These are phyloP conservation scores for Hyperoplus immaculatus DNA, from an alignment of 2,797 vertebrate genomes.

Conservation along the genomic window DNA sequence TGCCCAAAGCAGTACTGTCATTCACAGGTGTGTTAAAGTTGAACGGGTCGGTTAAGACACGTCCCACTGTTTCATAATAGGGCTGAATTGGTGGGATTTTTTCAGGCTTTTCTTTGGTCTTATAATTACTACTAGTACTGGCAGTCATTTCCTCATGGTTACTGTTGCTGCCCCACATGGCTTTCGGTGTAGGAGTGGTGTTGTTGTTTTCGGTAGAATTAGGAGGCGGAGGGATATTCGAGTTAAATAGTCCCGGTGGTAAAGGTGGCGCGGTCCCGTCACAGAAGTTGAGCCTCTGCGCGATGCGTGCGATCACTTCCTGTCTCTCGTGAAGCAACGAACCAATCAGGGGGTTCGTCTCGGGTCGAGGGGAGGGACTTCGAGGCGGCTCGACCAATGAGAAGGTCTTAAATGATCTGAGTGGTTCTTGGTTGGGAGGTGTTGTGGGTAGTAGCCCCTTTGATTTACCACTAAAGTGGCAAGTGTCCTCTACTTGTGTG, in stretches of 20 bases:
- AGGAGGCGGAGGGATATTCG: too few relatives aligned
- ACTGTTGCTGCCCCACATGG: slow-evolving; percentile 80
- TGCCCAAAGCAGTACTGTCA: slow-evolving; percentile 68
- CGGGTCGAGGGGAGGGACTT: slow-evolving; percentile 85
- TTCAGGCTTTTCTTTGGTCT: slow-evolving; percentile 88
- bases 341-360: slow-evolving; percentile 95
- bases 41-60: slow-evolving; percentile 79
- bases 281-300: slow-evolving; percentile 96
- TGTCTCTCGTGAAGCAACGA: slow-evolving; percentile 96
- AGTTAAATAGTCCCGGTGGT: too few relatives aligned
- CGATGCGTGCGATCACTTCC: slow-evolving; percentile 97
- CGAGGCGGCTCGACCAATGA: slow-evolving; percentile 87
- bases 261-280: slow-evolving; percentile 69
- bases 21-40: slow-evolving; percentile 87
- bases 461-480: slow-evolving; percentile 77
- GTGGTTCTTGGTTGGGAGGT: slow-evolving; percentile 79
- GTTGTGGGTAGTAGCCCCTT: slow-evolving; percentile 61
- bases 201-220: slow-evolving; percentile 50
- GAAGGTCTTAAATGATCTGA: slow-evolving; percentile 91
- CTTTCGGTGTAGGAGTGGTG: slow-evolving; percentile 89
- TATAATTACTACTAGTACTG: slow-evolving; percentile 68
- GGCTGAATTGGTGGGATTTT: slow-evolving; percentile 54
- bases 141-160: slow-evolving; percentile 84
- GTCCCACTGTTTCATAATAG: slow-evolving; percentile 75
- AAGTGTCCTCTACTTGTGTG: slow-evolving; percentile 83